A percentile compares a stretch with the other conserved stretches of the same genome.
phyloP scores from a whole-genome alignment of 2,113 vertebrate genomes.

The Cariama cristata region DNA sequence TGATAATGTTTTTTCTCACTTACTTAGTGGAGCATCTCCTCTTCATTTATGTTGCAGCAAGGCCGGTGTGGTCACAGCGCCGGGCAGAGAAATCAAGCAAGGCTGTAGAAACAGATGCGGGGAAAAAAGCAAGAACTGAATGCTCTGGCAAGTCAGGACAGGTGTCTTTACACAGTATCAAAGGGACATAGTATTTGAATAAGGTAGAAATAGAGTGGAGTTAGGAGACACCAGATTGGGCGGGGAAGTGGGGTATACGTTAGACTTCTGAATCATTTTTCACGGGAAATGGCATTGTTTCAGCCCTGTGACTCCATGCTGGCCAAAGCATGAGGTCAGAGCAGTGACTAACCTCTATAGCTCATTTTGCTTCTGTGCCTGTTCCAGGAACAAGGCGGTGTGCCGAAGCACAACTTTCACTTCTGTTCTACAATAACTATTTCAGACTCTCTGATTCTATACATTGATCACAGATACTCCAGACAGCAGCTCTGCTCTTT shows the following conservation, averaged over 20 bases:
- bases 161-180: not conserved
- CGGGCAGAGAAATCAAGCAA: not conserved
- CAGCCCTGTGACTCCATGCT: not conserved
- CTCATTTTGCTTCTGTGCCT: not conserved
- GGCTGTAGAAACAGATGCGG: not conserved
- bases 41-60: not conserved
- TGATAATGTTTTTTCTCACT: not conserved
- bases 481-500: not conserved
- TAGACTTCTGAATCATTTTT: not conserved
- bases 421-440: not conserved
- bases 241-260: not conserved
- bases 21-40: not conserved
- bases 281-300: not conserved
- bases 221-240: not conserved
- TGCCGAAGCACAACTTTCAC: not conserved
- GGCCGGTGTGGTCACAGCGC: not conserved
- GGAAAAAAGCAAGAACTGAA: not conserved
- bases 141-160: not conserved
- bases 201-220: not conserved
- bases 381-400: not conserved
- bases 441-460: not conserved
- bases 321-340: not conserved
- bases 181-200: not conserved
- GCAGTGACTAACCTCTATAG: not conserved
- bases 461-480: not conserved